Percentiles rank a stretch among this genome's conserved stretches.
Evolutionary conservation across 2,797 vertebrate species (phyloP).

Genomic region (Vultur gryphus): DNA sequence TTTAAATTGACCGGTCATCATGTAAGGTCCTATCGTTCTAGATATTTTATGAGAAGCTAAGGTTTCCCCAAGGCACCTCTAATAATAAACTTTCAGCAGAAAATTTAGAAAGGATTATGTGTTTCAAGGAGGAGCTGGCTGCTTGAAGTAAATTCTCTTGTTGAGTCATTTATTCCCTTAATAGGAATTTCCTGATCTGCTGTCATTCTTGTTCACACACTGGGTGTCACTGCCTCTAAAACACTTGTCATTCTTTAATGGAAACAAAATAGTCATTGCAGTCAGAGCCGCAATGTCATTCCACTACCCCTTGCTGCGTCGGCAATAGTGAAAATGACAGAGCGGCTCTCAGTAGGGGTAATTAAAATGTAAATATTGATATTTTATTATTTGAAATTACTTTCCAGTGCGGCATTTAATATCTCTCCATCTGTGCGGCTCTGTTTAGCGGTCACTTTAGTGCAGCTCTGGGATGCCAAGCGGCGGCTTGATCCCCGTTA

Average conservation of each 20-base stretch:
- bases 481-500: constrained; percentile 81
- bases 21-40: constrained; percentile 21
- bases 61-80: constrained; percentile 60
- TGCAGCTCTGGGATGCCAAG: constrained; percentile 85
- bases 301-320: constrained; percentile 81
- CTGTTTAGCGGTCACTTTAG: constrained; percentile 93
- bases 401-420: constrained; percentile 97
- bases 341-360: constrained; percentile 88
- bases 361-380: constrained; percentile 99
- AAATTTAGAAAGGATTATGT: constrained; percentile 69
- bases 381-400: constrained; percentile 99
- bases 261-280: constrained; percentile 83
- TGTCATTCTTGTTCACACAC: constrained; percentile 82
- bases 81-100: constrained; percentile 71
- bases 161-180: constrained; percentile 83
- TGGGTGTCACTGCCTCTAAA: constrained; percentile 80
- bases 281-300: constrained; percentile 81
- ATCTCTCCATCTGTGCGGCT: constrained; percentile 98
- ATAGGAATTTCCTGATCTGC: constrained; percentile 83
- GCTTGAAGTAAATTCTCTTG: constrained; percentile 72
- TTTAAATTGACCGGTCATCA: constrained; percentile 64
- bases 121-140: constrained; percentile 66
- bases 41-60: constrained; percentile 65
- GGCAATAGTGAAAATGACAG: constrained; percentile 87
- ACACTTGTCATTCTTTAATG: constrained; percentile 86